Evolutionary conservation across 2,797 vertebrate genomes (phyloP), one percentile per base, ranked within the genome.

Genomic region (Ptychadena robeensis): DNA sequence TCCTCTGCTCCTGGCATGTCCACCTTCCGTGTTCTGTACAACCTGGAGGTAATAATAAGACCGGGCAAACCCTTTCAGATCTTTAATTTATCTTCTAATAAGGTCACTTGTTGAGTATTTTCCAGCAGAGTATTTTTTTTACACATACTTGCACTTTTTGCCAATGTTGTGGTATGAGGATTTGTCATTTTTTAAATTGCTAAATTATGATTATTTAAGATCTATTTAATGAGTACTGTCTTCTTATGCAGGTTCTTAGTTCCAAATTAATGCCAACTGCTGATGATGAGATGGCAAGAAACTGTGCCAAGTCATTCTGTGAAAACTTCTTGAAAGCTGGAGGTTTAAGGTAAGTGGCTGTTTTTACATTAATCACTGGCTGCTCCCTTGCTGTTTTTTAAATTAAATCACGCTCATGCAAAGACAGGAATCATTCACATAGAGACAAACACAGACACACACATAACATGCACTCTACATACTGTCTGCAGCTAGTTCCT

Each of bases 201-300:
- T 14, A 3, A 15, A 48, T 18, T 48, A 48, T 48, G n/a, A n/a
- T n/a, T n/a, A n/a, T n/a, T n/a, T 10, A 6, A 38, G 37, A 1
- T 48, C 6, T 48, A 2, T 12, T 2, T 44, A 44, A 18, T 53
- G 4, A 5, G 4, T 30, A 11, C 32, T 27, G 35, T 9, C 34
- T 66, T 11, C 5, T 40, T 1, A n/a, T 28, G 3, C 28, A 82
- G 98, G 98, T 99, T 30, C 92, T 99, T 86, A 99, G 98, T 91
- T 99, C 98, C 85, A 99, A 99, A 89, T 92, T 99, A 85, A 99
- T 99, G 98, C 98, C 98, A 79, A 98, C 98, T 14, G 97, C 98
- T 38, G 98, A 99, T 86, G 98, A 99, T 86, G 98, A 99, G 90
- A 99, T 99, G 98, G 98, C 98, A 74, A 97, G 98, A 93, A 98